Evolutionary conservation across 2,113 vertebrate genomes (phyloP).

Genomic region (Cephalophus harveyi): DNA sequence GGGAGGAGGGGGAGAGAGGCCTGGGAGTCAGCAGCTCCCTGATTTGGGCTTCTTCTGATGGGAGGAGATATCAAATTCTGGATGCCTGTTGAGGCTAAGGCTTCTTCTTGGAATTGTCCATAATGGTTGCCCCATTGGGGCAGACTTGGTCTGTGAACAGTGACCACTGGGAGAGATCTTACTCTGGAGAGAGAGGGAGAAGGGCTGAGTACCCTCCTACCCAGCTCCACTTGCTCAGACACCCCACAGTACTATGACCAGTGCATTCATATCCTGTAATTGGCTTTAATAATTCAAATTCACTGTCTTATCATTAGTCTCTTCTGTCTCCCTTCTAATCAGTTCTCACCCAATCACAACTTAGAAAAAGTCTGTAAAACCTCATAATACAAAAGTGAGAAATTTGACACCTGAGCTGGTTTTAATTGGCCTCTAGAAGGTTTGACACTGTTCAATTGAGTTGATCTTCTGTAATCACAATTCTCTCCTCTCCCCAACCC

Average conservation of each 20-base stretch:
- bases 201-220: too few relatives aligned
- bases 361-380: neutral
- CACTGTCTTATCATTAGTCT: neutral
- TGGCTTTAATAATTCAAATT: neutral
- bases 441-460: neutral
- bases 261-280: neutral
- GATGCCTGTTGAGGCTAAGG: neutral
- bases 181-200: neutral
- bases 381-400: neutral
- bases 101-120: neutral
- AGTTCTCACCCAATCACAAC: neutral
- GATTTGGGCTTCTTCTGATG: neutral
- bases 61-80: neutral
- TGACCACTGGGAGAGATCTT: neutral
- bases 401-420: neutral
- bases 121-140: fast-evolving
- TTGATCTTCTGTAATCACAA: conserved; percentile 20
- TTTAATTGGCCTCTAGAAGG: neutral
- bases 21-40: neutral
- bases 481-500: conserved; percentile 3
- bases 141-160: neutral
- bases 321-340: neutral
- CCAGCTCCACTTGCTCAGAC: neutral
- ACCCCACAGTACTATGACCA: neutral
- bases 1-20: neutral